phyloP scores from a whole-genome alignment of 1,140 invertebrate species.

The Himalopsyche phryganea region DNA sequence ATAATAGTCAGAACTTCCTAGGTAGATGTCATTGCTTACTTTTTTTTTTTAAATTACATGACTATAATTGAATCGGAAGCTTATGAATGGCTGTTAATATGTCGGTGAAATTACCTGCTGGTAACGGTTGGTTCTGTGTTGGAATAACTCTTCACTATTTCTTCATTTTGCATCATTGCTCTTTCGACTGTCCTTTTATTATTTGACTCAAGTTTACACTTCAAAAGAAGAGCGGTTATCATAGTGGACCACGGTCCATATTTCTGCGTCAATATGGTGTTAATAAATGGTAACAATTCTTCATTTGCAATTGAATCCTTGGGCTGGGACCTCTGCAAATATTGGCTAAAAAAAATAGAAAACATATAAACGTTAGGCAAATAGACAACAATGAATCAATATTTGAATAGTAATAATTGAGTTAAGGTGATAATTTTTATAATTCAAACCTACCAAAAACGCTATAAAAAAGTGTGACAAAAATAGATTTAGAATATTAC shows the following conservation, averaged over 20 bases:
- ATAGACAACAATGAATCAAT: no score
- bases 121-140: constrained; percentile 7
- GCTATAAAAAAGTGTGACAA: neutral
- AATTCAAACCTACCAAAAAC: no score
- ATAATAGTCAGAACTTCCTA: no score
- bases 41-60: no score
- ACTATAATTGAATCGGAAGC: no score
- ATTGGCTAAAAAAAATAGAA: constrained; percentile 47
- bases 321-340: constrained; percentile 68
- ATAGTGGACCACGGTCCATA: constrained; percentile 73
- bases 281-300: constrained; percentile 76
- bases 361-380: neutral
- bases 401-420: no score
- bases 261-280: constrained; percentile 59
- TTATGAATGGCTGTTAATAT: no score
- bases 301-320: constrained; percentile 74
- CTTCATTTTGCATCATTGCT: constrained; percentile 81
- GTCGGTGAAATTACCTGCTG: constrained; percentile 21
- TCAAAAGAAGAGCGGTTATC: constrained; percentile 63
- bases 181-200: constrained; percentile 79
- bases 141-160: constrained; percentile 59
- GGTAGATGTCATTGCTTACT: no score
- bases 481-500: no score
- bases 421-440: no score
- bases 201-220: constrained; percentile 72